A percentile compares a stretch with the other conserved stretches of the same genome.
These are phyloP conservation scores for Polydesmus complanatus DNA, from an alignment of 2,888 invertebrate genomes.

Conservation along the genomic window DNA sequence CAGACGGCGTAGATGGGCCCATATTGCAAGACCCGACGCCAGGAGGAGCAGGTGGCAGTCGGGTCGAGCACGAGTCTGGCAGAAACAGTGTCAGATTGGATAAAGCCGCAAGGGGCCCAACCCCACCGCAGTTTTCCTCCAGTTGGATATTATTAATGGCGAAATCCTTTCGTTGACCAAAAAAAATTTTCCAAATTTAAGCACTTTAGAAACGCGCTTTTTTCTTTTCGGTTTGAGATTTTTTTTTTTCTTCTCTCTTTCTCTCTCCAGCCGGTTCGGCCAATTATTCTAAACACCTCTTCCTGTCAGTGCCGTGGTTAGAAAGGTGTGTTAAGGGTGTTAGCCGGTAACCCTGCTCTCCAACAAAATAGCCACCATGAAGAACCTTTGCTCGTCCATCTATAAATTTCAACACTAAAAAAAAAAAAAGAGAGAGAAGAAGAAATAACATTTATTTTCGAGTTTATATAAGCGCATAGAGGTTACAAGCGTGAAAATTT, in stretches of 20 bases:
- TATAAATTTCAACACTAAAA: background rate
- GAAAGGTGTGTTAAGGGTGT: too few relatives aligned
- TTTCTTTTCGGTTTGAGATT: too few relatives aligned
- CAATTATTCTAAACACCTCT: too few relatives aligned
- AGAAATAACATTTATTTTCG: too few relatives aligned
- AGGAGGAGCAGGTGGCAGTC: slow-evolving; percentile 3
- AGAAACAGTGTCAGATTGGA: slow-evolving; percentile 6
- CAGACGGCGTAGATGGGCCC: background rate
- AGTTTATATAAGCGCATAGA: background rate
- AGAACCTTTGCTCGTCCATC: slow-evolving; percentile 1
- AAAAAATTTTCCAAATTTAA: too few relatives aligned
- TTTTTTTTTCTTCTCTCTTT: too few relatives aligned
- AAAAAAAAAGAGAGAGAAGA: background rate
- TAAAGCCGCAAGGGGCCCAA: background rate
- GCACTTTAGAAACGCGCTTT: too few relatives aligned
- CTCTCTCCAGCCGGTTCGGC: too few relatives aligned
- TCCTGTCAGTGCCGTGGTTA: too few relatives aligned
- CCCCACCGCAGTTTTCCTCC: background rate
- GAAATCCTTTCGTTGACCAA: background rate
- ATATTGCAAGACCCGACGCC: slow-evolving; percentile 9
- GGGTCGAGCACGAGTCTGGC: background rate
- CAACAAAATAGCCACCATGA: too few relatives aligned
- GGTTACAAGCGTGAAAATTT: slow-evolving; percentile 10
- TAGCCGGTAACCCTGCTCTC: too few relatives aligned
- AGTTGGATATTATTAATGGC: background rate